Evolutionary conservation across 2,888 invertebrate genomes (phyloP).

Genomic region (Gastracanthus pulcherrimus): DNA sequence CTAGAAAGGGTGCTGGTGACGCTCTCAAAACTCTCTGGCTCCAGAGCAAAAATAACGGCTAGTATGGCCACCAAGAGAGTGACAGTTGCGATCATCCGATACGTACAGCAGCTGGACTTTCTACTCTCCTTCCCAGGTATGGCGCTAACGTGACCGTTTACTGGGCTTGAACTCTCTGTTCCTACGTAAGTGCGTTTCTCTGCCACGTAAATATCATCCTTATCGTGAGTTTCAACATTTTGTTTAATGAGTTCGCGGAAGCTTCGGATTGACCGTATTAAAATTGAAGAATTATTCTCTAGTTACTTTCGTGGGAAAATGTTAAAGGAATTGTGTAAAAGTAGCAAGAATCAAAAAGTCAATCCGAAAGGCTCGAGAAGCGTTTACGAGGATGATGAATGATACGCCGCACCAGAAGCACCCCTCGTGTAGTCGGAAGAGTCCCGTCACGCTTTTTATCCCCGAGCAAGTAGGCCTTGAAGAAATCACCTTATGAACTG

Average conservation of each 20-base stretch:
- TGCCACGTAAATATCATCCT: constrained; percentile 71
- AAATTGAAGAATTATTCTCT: background rate
- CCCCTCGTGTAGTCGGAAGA: constrained; percentile 51
- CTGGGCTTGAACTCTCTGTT: constrained; percentile 64
- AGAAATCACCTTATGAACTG: background rate
- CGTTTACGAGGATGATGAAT: constrained; percentile 54
- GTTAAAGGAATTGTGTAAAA: background rate
- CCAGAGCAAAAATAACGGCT: constrained; percentile 75
- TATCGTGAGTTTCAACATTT: constrained; percentile 63
- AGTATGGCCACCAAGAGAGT: constrained; percentile 73
- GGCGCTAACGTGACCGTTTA: constrained; percentile 70
- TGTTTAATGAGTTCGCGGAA: constrained; percentile 14
- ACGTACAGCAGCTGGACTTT: constrained; percentile 67
- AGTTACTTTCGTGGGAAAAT: background rate
- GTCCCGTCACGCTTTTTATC: constrained; percentile 8
- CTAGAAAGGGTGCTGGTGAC: constrained; percentile 73
- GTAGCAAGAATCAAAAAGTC: constrained; percentile 13
- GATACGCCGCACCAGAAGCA: constrained; percentile 68
- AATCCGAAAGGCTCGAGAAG: constrained; percentile 47
- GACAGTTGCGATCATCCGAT: constrained; percentile 72
- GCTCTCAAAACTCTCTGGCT: constrained; percentile 72
- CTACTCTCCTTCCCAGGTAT: constrained; percentile 71
- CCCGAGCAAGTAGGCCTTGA: constrained; percentile 8
- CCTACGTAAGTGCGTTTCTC: constrained; percentile 68
- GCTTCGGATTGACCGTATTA: constrained; percentile 45